These are phyloP conservation scores for Trichogramma evanescens DNA, from an alignment of 2,888 invertebrate genomes.

Conservation along the genomic window DNA sequence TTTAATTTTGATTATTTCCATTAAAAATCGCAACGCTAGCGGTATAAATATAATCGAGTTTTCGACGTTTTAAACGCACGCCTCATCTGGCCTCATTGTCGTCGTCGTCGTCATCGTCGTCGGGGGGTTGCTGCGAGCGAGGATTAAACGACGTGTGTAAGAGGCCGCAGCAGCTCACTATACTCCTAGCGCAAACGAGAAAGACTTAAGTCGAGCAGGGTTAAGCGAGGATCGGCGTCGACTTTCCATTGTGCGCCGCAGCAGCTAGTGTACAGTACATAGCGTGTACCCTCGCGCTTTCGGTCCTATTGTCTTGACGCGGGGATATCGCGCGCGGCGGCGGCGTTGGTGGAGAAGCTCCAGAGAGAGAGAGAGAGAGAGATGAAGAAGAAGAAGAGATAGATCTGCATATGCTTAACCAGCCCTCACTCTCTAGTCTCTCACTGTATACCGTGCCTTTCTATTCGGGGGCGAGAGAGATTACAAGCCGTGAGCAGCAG, in stretches of 20 bases:
- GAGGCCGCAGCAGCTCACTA: no score
- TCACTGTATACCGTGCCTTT: constrained; percentile 25
- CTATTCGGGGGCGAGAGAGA: constrained; percentile 13
- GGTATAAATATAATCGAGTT: no score
- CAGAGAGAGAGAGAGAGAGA: constrained; percentile 25
- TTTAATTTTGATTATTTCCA: no score
- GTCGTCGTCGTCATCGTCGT: no score
- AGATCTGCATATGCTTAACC: constrained; percentile 48
- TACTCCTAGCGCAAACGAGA: constrained; percentile 15
- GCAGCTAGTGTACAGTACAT: constrained; percentile 7
- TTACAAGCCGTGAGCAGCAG: no score
- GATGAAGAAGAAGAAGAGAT: constrained; percentile 33
- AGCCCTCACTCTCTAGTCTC: constrained; percentile 29
- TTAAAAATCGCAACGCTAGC: no score
- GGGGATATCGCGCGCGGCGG: constrained; percentile 18
- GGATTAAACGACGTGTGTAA: no score
- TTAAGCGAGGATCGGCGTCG: constrained; percentile 46
- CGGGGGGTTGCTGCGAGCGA: no score
- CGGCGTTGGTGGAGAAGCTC: no score
- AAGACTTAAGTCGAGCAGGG: constrained; percentile 45
- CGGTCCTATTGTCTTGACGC: constrained; percentile 39
- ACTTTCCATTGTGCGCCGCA: constrained; percentile 35
- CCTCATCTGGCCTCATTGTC: no score
- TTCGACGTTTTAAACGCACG: no score
- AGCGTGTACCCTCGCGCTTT: constrained; percentile 25